A percentile compares a stretch with the other conserved stretches of the same genome.
These are phyloP conservation scores for Pseudorectes ferrugineus DNA, from an alignment of 2,113 vertebrate species.

Conservation along the genomic window DNA sequence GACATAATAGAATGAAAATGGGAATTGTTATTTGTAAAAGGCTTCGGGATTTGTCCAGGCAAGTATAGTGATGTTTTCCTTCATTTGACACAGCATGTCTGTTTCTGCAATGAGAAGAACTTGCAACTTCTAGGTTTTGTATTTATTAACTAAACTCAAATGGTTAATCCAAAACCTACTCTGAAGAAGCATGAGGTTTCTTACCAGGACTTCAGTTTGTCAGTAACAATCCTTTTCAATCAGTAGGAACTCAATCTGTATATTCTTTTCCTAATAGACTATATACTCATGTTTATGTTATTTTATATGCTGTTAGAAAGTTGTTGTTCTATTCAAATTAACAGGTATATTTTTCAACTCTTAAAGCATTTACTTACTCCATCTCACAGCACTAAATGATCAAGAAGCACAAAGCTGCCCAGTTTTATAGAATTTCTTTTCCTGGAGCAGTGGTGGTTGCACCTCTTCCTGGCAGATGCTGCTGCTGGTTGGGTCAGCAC, in stretches of 20 bases:
- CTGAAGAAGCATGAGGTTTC: background rate
- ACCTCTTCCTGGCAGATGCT: background rate
- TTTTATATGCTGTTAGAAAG: background rate
- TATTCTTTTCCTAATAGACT: background rate
- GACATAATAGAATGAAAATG: background rate
- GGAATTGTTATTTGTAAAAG: background rate
- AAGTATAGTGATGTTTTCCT: background rate
- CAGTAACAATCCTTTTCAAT: background rate
- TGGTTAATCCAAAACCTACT: background rate
- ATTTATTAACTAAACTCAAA: background rate
- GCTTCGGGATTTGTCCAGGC: background rate
- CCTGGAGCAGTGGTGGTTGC: background rate
- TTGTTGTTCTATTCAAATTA: background rate
- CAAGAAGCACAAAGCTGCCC: background rate
- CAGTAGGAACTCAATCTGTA: background rate
- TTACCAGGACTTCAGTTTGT: background rate
- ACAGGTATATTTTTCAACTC: background rate
- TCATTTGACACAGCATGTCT: background rate
- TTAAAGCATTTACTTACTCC: background rate
- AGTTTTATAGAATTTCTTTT: background rate
- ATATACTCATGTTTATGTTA: background rate
- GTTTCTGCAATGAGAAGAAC: background rate
- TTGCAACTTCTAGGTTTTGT: background rate
- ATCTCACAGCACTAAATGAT: background rate
- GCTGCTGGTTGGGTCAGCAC: background rate